phyloP scores from a whole-genome alignment of 2,888 invertebrate species.

The Troilus luridus region DNA sequence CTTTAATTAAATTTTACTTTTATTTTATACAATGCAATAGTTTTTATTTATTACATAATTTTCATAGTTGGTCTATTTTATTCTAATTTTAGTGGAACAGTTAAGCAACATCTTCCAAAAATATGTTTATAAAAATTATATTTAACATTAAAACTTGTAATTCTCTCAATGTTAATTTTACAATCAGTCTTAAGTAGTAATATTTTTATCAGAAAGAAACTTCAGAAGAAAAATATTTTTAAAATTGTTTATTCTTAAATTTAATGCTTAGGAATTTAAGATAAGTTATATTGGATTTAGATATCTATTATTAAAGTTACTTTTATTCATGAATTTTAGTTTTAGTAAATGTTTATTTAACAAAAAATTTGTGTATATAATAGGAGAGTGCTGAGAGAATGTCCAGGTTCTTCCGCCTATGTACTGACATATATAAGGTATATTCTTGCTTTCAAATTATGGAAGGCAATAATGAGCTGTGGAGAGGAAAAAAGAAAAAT shows the following conservation, averaged over 20 bases:
- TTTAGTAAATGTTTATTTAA: background rate
- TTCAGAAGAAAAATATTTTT: too few relatives aligned
- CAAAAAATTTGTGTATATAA: conserved; percentile 12
- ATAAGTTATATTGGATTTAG: background rate
- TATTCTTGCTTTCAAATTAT: conserved; percentile 66
- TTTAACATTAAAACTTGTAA: background rate
- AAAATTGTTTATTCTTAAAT: too few relatives aligned
- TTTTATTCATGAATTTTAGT: background rate
- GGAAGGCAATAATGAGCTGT: conserved; percentile 66
- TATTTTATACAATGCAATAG: background rate
- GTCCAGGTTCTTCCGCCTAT: conserved; percentile 62
- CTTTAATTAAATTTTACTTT: background rate
- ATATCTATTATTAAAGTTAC: background rate
- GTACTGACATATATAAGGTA: conserved; percentile 66
- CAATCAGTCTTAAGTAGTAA: too few relatives aligned
- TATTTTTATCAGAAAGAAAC: too few relatives aligned
- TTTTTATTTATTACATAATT: background rate
- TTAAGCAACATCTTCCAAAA: background rate
- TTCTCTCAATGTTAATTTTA: background rate
- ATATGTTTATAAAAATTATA: background rate
- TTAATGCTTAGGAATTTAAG: too few relatives aligned
- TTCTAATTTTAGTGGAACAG: background rate
- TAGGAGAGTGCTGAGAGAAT: conserved; percentile 64
- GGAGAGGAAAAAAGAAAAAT: conserved; percentile 64
- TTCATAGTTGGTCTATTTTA: background rate